Conservation (phyloP, 1,140 invertebrate genomes). For the Latrodectus geometricus region DNA sequence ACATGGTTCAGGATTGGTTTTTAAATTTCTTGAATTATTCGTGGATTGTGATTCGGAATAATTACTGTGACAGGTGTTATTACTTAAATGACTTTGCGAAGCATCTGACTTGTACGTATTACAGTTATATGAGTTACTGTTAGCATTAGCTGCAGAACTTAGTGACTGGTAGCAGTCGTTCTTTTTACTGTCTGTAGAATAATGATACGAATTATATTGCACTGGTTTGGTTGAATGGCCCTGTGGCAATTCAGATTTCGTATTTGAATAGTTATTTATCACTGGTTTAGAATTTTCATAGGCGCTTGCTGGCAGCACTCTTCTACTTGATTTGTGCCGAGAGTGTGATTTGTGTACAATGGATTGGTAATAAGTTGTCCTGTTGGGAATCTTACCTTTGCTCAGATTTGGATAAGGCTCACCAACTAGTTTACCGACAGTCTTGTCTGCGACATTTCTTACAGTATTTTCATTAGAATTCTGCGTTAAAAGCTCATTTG, state of each 20-base stretch:
- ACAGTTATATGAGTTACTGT: constrained; percentile 26
- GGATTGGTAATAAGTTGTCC: constrained; percentile 54
- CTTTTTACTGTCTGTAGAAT: constrained; percentile 36
- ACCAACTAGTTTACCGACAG: neutral
- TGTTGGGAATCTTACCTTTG: constrained; percentile 40
- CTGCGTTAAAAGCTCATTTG: constrained; percentile 45
- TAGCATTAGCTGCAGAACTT: neutral
- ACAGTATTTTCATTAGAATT: neutral
- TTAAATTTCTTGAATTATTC: constrained; percentile 10
- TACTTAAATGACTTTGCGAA: constrained; percentile 15
- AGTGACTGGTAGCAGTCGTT: constrained; percentile 30
- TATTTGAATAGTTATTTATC: constrained; percentile 25
- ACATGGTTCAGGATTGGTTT: constrained; percentile 6
- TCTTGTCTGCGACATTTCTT: constrained; percentile 10
- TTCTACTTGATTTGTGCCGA: constrained; percentile 43
- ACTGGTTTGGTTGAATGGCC: constrained; percentile 12
- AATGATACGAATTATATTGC: constrained; percentile 40
- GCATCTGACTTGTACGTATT: constrained; percentile 33
- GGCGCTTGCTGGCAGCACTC: constrained; percentile 50
- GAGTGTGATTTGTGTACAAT: constrained; percentile 55
- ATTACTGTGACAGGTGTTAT: constrained; percentile 9
- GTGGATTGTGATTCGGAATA: constrained; percentile 7
- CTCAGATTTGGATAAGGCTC: constrained; percentile 19
- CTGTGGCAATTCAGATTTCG: constrained; percentile 8
- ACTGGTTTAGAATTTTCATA: constrained; percentile 46